Evolutionary conservation across 2,113 vertebrate genomes (phyloP), one percentile per base, ranked within the genome.

Genomic region (Panurus biarmicus): DNA sequence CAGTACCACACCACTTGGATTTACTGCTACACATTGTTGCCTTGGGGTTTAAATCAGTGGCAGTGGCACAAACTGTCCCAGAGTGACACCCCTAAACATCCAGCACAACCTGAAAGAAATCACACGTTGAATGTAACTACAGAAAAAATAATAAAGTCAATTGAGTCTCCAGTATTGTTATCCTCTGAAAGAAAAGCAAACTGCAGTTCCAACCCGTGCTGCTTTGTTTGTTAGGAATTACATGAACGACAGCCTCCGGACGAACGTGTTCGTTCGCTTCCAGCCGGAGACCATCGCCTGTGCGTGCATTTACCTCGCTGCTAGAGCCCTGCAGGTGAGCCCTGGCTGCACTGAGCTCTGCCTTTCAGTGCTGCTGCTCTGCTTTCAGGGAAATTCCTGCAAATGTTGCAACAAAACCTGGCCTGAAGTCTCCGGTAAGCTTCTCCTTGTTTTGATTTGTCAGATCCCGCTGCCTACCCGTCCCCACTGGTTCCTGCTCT

Each of bases 281-380:
- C 99, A 99, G 97, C 98, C 98, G 21, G 99, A 99, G 97, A 99
- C 99, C 3, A 99, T 99, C 70, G 99, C 99, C 4, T 99, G 99
- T 96, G 99, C 99, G 96, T 99, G 99, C 95, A 99, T 99, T 96
- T 99, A 98, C 96, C 99, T 99, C 7, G 99, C 99, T 92, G 99
- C 99, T 67, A 97, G 99, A 95, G 99, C 98, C 76, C 98, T 99
- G 85, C 99, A 99, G 98, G 99, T 99, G 93, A 84, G 87, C 56
- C 1, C 73, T 69, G 82, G 2, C 51, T 76, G 44, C 44, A 0
- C 62, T 14, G 2, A 44, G 38, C 54, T 2, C 6, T 61, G 10
- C 45, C 57, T 51, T 18, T 20, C 50, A 6, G 7, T 66, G 40
- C 36, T 64, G 7, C 13, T 23, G 8, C 8, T 21, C 44, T 40